A percentile compares a stretch with the other conserved stretches of the same genome.
Evolutionary conservation across 2,797 vertebrate species (phyloP).

Genomic region (Gallinago solitaria): DNA sequence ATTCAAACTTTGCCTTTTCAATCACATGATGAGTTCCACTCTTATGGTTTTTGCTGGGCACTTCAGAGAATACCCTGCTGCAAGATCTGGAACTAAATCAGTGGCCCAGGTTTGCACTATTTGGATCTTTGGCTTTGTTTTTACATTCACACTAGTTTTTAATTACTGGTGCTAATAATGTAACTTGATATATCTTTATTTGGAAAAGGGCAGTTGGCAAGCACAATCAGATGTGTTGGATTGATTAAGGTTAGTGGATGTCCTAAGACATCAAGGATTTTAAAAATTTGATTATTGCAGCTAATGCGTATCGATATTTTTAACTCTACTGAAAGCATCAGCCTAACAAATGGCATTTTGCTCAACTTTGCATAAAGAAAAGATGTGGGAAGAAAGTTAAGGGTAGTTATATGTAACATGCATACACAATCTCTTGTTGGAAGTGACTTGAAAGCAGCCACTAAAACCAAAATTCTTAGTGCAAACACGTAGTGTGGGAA

Average conservation of each 20-base stretch:
- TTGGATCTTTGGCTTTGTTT: not conserved
- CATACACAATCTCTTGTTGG: not conserved
- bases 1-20: not conserved
- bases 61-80: not conserved
- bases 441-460: not conserved
- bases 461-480: not conserved
- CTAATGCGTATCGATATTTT: not conserved
- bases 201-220: conserved; percentile 13
- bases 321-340: not conserved
- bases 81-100: not conserved
- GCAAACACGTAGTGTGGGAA: not conserved
- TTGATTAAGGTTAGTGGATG: conserved; percentile 40
- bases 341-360: not conserved
- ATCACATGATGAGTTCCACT: not conserved
- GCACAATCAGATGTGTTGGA: conserved; percentile 2
- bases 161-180: conserved; percentile 6
- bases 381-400: not conserved
- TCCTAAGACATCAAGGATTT: not conserved
- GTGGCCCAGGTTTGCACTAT: not conserved
- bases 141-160: not conserved
- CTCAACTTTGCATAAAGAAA: not conserved
- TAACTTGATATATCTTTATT: not conserved
- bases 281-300: not conserved
- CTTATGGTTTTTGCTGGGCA: not conserved
- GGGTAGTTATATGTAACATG: not conserved